phyloP scores from a whole-genome alignment of 2,797 vertebrate genomes.

The Bothrops alternatus region DNA sequence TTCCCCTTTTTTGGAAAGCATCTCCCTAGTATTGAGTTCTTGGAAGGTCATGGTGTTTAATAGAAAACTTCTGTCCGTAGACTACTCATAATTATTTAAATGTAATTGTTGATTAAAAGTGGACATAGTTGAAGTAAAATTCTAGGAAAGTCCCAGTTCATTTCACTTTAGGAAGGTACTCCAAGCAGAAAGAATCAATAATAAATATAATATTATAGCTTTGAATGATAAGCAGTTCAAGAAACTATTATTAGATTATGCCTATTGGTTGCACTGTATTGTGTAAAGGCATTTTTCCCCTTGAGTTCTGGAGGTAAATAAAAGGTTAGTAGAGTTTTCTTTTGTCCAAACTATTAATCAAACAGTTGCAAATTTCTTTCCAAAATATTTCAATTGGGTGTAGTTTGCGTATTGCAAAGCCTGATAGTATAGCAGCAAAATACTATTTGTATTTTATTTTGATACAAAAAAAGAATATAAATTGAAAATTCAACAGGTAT shows the following conservation, averaged over 20 bases:
- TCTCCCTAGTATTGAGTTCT: not conserved
- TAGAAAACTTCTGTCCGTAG: not conserved
- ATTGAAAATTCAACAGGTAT: not conserved
- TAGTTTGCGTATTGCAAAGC: not conserved
- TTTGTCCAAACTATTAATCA: not conserved
- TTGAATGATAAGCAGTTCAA: not conserved
- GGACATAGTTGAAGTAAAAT: not conserved
- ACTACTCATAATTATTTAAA: not conserved
- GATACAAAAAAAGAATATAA: not conserved
- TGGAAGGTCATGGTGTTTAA: not conserved
- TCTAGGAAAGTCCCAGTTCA: not conserved
- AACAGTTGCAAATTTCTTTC: not conserved
- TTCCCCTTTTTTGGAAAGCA: not conserved
- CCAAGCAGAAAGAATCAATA: not conserved
- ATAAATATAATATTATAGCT: not conserved
- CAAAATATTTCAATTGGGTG: not conserved
- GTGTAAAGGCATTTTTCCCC: not conserved
- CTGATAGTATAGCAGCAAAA: not conserved
- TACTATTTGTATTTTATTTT: not conserved
- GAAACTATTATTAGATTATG: not conserved
- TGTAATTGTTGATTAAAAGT: not conserved
- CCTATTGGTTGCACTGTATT: not conserved
- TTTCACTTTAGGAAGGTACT: not conserved
- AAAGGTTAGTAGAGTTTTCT: not conserved
- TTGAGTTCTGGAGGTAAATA: not conserved